Base-by-base conservation (phyloP, 2,888 invertebrate species). In the Litoditis marina region DNA sequence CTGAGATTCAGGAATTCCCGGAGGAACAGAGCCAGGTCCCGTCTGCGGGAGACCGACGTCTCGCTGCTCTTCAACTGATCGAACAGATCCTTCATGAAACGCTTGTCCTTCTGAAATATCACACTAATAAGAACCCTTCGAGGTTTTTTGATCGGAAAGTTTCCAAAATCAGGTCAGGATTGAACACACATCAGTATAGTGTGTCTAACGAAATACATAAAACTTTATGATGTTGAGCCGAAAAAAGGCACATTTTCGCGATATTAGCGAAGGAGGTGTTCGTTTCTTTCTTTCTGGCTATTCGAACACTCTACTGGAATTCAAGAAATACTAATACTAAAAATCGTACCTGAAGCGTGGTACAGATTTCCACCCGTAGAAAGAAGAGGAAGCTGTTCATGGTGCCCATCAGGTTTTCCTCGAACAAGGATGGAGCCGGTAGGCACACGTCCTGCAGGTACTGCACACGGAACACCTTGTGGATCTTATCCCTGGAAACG, bases 1-100 rank as follows among this genome's bases (percentile, higher is more conserved):
- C 96, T 94, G 88, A 95, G 95, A 85, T 92, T 93, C 87, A 96
- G 96, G 86, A 95, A 95, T 85, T 99, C 99, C 85, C 95, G 96
- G 77, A 99, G 88, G 87, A 99, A 99, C 81, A 94, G 87, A 73
- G 95, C 92, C 83, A 95, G 88, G 85, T 99, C 98, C 82, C 92
- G 88, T 81, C 95, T 88, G 84, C 92, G 91, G 16, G 87, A 85
- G 76, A 92, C 89, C 30, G 90, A 88, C 47, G 93, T 93, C 78
- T 89, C 89, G 80, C 91, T 90, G 84, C 93, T 92, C 76, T 91
- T 92, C 80, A 99, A 88, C 85, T 93, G 89, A 66, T 90, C 89
- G 87, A 99, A 96, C 78, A 99, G 87, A 85, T 94, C 94, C 60
- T 90, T 89, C 83, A 99, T 88, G 86, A 96, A 94, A 84, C 91